phyloP scores from a whole-genome alignment of 2,797 vertebrate genomes.

The Carcharodon carcharias region DNA sequence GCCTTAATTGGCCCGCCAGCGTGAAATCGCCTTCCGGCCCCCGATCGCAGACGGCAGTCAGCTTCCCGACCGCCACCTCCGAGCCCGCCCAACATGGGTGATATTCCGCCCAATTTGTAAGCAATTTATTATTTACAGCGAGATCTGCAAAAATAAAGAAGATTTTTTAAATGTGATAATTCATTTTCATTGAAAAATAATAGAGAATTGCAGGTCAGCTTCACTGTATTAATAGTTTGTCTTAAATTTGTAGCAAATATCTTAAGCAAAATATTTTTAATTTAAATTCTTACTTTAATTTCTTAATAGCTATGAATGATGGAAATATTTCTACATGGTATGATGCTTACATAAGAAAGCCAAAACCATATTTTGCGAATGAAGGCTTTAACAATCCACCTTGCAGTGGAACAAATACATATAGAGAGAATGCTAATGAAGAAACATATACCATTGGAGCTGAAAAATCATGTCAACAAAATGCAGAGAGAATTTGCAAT shows the following conservation, averaged over 20 bases:
- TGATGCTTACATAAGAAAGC: constrained; percentile 70
- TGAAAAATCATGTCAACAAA: constrained; percentile 66
- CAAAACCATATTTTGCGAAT: constrained; percentile 83
- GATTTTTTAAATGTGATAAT: too few relatives aligned
- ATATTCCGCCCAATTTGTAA: background rate
- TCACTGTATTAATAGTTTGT: too few relatives aligned
- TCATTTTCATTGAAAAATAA: too few relatives aligned
- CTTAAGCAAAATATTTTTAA: background rate
- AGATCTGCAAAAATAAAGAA: too few relatives aligned
- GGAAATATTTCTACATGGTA: constrained; percentile 86
- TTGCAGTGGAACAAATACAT: constrained; percentile 55
- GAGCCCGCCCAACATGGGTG: too few relatives aligned
- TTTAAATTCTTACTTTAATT: background rate
- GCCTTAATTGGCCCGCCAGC: too few relatives aligned
- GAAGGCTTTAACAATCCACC: constrained; percentile 79
- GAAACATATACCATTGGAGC: constrained; percentile 78
- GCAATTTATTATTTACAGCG: background rate
- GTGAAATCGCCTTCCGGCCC: too few relatives aligned
- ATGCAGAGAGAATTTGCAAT: constrained; percentile 75
- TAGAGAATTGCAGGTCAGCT: too few relatives aligned
- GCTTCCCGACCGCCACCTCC: too few relatives aligned
- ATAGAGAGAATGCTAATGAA: constrained; percentile 48
- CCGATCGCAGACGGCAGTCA: too few relatives aligned
- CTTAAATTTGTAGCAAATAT: too few relatives aligned
- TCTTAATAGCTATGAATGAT: constrained; percentile 57